Base-by-base conservation (phyloP, 1,140 invertebrate species). In the Parapsyche elsis region DNA sequence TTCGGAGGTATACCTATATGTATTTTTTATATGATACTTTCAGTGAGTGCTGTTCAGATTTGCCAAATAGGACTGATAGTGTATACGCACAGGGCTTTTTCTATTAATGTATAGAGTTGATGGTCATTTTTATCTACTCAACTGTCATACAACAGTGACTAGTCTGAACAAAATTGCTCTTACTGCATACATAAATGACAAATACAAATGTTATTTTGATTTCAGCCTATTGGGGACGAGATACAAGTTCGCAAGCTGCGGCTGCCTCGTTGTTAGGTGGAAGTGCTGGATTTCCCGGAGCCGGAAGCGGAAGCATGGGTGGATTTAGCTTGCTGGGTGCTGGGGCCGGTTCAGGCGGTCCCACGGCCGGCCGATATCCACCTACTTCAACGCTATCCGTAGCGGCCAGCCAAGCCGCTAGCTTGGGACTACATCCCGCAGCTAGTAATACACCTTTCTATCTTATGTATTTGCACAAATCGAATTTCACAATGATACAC, bases 401-500 rank as follows among this genome's bases (percentile, higher is more conserved):
- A 77, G 94, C 94, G 30, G 94, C 94, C 75, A 95, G 92, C 86
- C 94, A 95, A 87, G 94, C 94, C 30, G 94, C 94, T 45, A 94
- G 93, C 84, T 87, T 95, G 83, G 92, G 92, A 81, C 88, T 92
- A 84, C 90, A 91, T 84, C 92, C 92, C 49, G 87, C 87, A 71
- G 92, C 92, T 85, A 93, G 92, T 93, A 84, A 92, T 24, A 46
- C 46, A 46, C 14, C 26, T 44, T 38, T 70, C 44, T 71, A 71
- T 78, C 9, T 19, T 67, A 78, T 9, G 12, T 14, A 12, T 44
- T 19, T 38, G n/a, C 5, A 14, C n/a, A 61, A 19, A n/a, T 77
- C 16, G 12, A 9, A 5, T 19, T 61, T 61, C 9, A n/a, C 23
- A 26, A 71, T 71, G 59, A 78, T 67, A n/a, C 19, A 70, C 26